A percentile compares a stretch with the other conserved stretches of the same genome.
phyloP scores from a whole-genome alignment of 2,888 invertebrate species.

The Agapostemon virescens region DNA sequence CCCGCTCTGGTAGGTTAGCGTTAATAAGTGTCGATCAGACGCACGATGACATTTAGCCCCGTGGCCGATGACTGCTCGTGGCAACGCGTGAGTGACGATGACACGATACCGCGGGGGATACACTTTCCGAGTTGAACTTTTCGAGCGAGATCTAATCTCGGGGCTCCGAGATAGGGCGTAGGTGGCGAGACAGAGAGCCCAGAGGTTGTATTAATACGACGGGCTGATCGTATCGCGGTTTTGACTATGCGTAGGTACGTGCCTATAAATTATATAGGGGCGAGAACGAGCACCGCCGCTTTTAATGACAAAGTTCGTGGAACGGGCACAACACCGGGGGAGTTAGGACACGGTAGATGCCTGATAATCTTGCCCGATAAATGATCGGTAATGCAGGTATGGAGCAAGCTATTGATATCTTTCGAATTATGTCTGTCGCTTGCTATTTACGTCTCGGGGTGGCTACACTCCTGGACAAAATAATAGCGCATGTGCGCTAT shows the following conservation, averaged over 20 bases:
- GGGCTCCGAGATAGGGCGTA: slow-evolving; percentile 54
- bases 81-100: slow-evolving; percentile 56
- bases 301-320: slow-evolving; percentile 54
- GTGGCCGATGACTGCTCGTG: slow-evolving; percentile 16
- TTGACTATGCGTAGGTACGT: slow-evolving; percentile 58
- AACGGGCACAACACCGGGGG: slow-evolving; percentile 22
- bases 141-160: slow-evolving; percentile 61
- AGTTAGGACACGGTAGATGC: slow-evolving; percentile 27
- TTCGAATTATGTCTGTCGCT: slow-evolving; percentile 1
- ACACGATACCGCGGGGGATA: slow-evolving; percentile 51
- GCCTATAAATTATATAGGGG: slow-evolving; percentile 58
- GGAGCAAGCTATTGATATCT: not conserved
- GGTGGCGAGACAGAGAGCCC: slow-evolving; percentile 51
- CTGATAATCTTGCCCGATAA: slow-evolving; percentile 26
- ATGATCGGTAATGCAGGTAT: slow-evolving; percentile 19
- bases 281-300: slow-evolving; percentile 35
- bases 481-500: not conserved
- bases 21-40: slow-evolving; percentile 32
- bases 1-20: no score
- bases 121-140: slow-evolving; percentile 62
- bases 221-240: slow-evolving; percentile 60
- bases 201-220: slow-evolving; percentile 57
- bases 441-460: not conserved
- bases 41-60: slow-evolving; percentile 47
- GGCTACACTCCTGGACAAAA: not conserved